A percentile compares a stretch with the other conserved stretches of the same genome.
phyloP scores from a whole-genome alignment of 2,797 vertebrate genomes.

The Sphenodon punctatus region DNA sequence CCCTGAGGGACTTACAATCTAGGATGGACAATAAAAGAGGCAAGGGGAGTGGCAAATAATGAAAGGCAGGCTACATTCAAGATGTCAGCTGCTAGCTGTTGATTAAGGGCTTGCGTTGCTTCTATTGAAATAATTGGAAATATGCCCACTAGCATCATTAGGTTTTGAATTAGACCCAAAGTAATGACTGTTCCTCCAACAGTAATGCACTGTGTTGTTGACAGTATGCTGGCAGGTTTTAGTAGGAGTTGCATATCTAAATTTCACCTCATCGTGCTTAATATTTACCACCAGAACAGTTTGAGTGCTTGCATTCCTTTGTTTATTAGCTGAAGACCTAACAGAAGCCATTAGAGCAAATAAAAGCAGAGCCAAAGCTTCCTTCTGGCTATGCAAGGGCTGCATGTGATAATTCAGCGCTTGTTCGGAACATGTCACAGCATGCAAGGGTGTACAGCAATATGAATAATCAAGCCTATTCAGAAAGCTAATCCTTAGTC shows the following conservation, averaged over 20 bases:
- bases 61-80: no score
- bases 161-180: neutral
- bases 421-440: neutral
- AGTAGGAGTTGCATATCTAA: neutral
- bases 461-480: neutral
- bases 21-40: no score
- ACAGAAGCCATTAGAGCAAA: slow-evolving; percentile 52
- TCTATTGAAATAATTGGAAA: neutral
- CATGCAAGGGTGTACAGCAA: neutral
- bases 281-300: slow-evolving; percentile 17
- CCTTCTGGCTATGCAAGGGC: slow-evolving; percentile 17
- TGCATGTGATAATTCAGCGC: neutral
- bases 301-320: slow-evolving; percentile 52
- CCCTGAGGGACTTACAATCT: no score
- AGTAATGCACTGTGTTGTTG: neutral
- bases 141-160: neutral
- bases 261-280: slow-evolving; percentile 14
- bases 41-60: no score
- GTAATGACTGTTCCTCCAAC: slow-evolving; percentile 19
- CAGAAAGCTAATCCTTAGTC: no score
- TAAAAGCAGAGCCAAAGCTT: slow-evolving; percentile 16
- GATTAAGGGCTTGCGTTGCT: neutral
- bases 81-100: no score
- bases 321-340: slow-evolving; percentile 59
- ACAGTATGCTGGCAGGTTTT: neutral